Conservation (phyloP, 2,113 vertebrate species). For the Calypte anna region DNA sequence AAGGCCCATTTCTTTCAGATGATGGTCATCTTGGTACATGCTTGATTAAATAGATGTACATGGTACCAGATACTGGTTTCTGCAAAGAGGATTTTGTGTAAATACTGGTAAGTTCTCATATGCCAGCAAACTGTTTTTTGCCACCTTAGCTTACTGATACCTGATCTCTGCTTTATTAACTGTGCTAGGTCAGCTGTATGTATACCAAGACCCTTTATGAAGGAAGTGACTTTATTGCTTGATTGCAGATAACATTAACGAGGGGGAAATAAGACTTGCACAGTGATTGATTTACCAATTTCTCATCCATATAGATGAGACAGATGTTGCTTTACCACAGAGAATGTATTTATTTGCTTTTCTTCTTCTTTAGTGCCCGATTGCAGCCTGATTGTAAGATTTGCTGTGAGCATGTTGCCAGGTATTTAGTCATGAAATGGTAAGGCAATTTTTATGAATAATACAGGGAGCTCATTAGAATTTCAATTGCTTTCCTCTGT, state of each 20-base stretch:
- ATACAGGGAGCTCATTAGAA: not conserved
- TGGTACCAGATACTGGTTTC: not conserved
- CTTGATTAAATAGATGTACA: not conserved
- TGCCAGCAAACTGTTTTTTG: not conserved
- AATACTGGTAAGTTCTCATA: not conserved
- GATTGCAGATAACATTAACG: constrained; percentile 4
- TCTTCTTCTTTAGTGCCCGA: not conserved
- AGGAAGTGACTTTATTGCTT: not conserved
- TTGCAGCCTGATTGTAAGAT: constrained; percentile 3
- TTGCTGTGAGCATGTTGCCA: not conserved
- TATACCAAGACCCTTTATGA: not conserved
- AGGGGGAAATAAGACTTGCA: constrained; percentile 17
- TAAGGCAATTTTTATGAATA: not conserved
- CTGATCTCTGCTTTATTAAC: not conserved
- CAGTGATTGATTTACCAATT: not conserved
- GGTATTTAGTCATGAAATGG: constrained; percentile 7
- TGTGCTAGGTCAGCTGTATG: not conserved
- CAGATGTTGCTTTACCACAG: not conserved
- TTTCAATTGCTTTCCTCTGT: not conserved
- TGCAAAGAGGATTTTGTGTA: not conserved
- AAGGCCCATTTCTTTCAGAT: not conserved
- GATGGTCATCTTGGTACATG: rapidly evolving
- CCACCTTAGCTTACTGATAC: not conserved
- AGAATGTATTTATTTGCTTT: not conserved
- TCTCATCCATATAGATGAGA: not conserved